Evolutionary conservation across 1,140 invertebrate species (phyloP).

Genomic region (Euglossa dilemma): DNA sequence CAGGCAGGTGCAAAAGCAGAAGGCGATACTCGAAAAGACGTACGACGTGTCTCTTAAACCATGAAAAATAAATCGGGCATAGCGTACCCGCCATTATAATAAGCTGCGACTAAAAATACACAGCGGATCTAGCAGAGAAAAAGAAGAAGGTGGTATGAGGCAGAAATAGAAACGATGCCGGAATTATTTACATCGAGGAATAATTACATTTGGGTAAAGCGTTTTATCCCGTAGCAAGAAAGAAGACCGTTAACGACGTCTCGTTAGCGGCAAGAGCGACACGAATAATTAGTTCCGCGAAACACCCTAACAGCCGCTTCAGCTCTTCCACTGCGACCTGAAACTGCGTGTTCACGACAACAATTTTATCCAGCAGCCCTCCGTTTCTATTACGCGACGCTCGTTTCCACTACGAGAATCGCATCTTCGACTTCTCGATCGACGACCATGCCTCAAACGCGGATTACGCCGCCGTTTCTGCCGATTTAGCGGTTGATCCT

Average conservation of each 20-base stretch:
- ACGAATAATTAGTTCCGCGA: conserved; percentile 44
- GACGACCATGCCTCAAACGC: background rate
- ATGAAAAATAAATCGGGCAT: no score
- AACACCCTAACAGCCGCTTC: conserved; percentile 1
- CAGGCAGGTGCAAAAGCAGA: no score
- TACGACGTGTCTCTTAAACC: no score
- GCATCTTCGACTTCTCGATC: conserved; percentile 1
- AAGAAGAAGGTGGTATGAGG: no score
- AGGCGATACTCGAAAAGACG: no score
- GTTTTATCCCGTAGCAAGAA: background rate
- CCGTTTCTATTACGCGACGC: background rate
- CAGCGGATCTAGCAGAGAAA: no score
- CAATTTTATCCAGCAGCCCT: conserved; percentile 36
- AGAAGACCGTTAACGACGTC: background rate
- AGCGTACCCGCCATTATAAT: no score
- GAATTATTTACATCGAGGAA: background rate
- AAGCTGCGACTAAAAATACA: no score
- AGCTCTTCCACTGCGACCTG: background rate
- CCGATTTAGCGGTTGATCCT: background rate
- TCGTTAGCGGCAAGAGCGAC: conserved; percentile 26
- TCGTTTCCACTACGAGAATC: conserved; percentile 21
- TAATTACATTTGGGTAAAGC: background rate
- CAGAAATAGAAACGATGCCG: background rate
- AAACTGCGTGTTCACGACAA: conserved; percentile 29
- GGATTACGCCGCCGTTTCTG: background rate